Evolutionary conservation across 2,797 vertebrate species (phyloP).

Genomic region (Adelosebastes latens): DNA sequence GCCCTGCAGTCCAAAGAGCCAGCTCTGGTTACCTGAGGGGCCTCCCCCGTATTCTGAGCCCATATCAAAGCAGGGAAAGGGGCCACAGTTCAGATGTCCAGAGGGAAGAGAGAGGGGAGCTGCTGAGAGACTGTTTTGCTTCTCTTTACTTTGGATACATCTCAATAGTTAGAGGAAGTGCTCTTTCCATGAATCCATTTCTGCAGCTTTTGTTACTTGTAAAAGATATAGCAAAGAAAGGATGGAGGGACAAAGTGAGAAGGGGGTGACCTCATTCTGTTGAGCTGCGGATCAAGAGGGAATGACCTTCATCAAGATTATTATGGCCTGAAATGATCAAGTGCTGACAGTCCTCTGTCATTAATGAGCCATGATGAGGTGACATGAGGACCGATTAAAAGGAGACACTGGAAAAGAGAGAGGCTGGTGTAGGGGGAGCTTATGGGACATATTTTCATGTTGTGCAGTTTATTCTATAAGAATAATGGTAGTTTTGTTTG

Average conservation of each 20-base stretch:
- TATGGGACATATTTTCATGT: background rate
- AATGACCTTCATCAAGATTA: conserved; percentile 22
- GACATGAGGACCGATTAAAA: conserved; percentile 29
- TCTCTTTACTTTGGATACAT: conserved; percentile 55
- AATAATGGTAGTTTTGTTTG: background rate
- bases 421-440: background rate
- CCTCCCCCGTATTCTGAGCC: conserved; percentile 45
- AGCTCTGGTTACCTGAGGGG: conserved; percentile 69
- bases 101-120: conserved; percentile 28
- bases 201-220: conserved; percentile 15
- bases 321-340: conserved; percentile 46
- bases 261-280: background rate
- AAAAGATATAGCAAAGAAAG: conserved; percentile 17
- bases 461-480: background rate
- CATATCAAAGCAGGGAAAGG: conserved; percentile 52
- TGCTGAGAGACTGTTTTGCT: conserved; percentile 49
- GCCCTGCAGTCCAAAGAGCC: conserved; percentile 45
- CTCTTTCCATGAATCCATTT: conserved; percentile 40
- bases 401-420: background rate
- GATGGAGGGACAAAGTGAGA: background rate
- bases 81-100: conserved; percentile 53
- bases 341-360: conserved; percentile 53
- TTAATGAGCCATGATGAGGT: conserved; percentile 27
- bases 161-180: conserved; percentile 26
- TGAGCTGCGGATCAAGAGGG: background rate